Percentiles rank a stretch among this genome's conserved stretches.
Conservation (phyloP, 1,140 invertebrate species). For the Diabrotica virgifera region DNA sequence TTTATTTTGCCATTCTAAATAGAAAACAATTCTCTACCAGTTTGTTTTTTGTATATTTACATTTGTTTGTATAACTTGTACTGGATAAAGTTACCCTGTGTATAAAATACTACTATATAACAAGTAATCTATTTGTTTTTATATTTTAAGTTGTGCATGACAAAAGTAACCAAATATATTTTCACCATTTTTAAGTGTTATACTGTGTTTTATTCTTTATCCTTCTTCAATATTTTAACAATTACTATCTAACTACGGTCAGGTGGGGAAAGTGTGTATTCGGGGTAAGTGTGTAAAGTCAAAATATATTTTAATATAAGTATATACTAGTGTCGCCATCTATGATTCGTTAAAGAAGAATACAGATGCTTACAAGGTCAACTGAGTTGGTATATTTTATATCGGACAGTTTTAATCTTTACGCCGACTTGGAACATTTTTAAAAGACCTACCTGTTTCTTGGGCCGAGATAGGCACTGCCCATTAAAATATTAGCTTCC, state of each 20-base stretch:
- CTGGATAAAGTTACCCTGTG: constrained; percentile 7
- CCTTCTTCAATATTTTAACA: constrained; percentile 5
- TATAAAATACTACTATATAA: constrained; percentile 18
- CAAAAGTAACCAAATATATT: constrained; percentile 41
- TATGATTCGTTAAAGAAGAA: too few species aligned
- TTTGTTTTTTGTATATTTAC: neutral
- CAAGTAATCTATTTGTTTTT: constrained; percentile 24
- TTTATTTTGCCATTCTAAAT: neutral
- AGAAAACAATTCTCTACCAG: neutral
- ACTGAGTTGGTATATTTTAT: too few species aligned
- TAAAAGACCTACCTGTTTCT: too few species aligned
- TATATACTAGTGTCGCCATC: too few species aligned
- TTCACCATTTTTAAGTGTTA: constrained; percentile 45
- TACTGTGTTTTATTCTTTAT: neutral
- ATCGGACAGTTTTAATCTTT: too few species aligned
- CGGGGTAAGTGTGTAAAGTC: too few species aligned
- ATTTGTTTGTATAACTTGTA: neutral
- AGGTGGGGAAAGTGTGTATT: too few species aligned
- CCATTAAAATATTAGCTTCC: too few species aligned
- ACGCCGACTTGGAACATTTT: too few species aligned
- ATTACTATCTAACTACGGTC: neutral
- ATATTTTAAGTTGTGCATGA: constrained; percentile 26
- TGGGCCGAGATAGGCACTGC: too few species aligned
- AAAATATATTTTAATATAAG: too few species aligned
- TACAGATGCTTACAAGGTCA: too few species aligned